A percentile compares a stretch with the other conserved stretches of the same genome.
These are phyloP conservation scores for Lithophane leautieri DNA, from an alignment of 2,888 invertebrate species.

Conservation along the genomic window DNA sequence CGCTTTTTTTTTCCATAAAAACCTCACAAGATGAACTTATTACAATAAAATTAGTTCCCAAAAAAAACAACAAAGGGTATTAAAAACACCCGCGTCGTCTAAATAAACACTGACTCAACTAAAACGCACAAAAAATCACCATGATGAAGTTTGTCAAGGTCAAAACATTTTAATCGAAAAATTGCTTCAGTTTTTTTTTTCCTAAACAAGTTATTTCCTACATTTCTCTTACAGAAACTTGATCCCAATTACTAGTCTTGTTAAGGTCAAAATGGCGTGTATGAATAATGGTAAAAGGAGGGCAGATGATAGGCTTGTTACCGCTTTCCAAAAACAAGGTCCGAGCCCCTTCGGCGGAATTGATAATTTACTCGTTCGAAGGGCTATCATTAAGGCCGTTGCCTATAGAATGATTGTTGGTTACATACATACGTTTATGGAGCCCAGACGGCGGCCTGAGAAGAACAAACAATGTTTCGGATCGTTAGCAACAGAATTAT, in stretches of 20 bases:
- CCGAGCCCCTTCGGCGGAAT: constrained; percentile 86
- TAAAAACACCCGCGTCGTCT: constrained; percentile 39
- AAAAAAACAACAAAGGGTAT: constrained; percentile 25
- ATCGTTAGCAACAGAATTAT: constrained; percentile 88
- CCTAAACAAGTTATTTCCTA: constrained; percentile 50
- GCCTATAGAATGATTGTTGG: constrained; percentile 87
- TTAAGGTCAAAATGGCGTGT: constrained; percentile 72
- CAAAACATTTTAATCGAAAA: constrained; percentile 70
- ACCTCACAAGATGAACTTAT: constrained; percentile 50
- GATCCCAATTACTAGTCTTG: constrained; percentile 58
- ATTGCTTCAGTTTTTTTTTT: constrained; percentile 60
- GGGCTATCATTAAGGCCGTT: constrained; percentile 88
- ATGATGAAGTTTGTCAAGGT: constrained; percentile 71
- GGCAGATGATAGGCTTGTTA: constrained; percentile 85
- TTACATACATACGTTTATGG: constrained; percentile 83
- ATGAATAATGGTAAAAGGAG: constrained; percentile 71
- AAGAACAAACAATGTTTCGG: constrained; percentile 90
- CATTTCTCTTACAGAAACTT: constrained; percentile 62
- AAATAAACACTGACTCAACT: constrained; percentile 61
- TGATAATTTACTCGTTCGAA: constrained; percentile 90
- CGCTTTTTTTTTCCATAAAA: constrained; percentile 19
- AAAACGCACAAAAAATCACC: constrained; percentile 62
- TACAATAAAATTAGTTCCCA: constrained; percentile 33
- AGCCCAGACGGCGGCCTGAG: constrained; percentile 81
- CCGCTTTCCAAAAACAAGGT: constrained; percentile 85